These are phyloP conservation scores for Osmerus mordax DNA, from an alignment of 2,113 vertebrate species.

Conservation along the genomic window DNA sequence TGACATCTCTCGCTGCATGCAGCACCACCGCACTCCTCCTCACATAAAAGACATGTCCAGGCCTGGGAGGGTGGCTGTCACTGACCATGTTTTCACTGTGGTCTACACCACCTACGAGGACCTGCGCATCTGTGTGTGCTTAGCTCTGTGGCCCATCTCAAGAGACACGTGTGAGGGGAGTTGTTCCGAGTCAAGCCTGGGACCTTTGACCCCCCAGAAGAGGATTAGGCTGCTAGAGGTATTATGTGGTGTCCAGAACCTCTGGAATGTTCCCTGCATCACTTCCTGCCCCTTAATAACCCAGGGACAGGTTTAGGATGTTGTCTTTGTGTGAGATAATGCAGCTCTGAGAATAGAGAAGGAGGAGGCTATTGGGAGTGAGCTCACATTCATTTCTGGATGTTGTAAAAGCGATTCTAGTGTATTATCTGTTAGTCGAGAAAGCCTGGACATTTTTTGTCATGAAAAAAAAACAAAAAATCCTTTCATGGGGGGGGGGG, in stretches of 20 bases:
- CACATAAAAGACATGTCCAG: not conserved
- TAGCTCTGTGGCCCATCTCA: conserved; percentile 7
- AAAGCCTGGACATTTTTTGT: too few species aligned
- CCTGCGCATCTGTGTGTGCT: conserved; percentile 19
- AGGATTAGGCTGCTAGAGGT: conserved; percentile 11
- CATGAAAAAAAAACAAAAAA: too few species aligned
- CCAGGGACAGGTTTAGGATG: not conserved
- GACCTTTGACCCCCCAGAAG: not conserved
- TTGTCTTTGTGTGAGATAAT: not conserved
- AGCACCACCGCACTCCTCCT: not conserved
- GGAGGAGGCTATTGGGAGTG: not conserved
- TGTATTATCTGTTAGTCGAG: not conserved
- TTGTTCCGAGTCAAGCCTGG: not conserved
- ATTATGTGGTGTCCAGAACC: conserved; percentile 1
- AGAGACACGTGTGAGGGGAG: not conserved
- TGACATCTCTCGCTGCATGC: not conserved
- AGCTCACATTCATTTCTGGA: not conserved
- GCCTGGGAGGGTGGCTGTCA: not conserved
- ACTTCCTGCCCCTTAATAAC: conserved; percentile 10
- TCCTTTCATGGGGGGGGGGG: too few species aligned
- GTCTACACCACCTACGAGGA: not conserved
- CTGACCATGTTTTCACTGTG: not conserved
- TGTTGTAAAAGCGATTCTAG: not conserved
- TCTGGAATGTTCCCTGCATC: not conserved
- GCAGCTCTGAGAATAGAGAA: not conserved